A percentile compares a stretch with the other conserved stretches of the same genome.
phyloP scores from a whole-genome alignment of 2,888 invertebrate species.

The Parascotia fuliginaria region DNA sequence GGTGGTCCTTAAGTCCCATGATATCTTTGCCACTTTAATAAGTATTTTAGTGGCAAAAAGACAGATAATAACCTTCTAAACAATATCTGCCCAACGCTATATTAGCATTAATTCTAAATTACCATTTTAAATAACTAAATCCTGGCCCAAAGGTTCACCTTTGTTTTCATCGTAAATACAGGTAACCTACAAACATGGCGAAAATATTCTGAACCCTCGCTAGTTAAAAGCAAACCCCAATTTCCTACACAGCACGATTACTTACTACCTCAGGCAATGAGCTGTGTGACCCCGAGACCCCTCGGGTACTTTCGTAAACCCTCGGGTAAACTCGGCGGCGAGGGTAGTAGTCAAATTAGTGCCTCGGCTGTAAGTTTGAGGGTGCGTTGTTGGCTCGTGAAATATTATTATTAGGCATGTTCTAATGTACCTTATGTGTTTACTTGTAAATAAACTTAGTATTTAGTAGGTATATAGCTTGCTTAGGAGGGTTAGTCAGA shows the following conservation, averaged over 20 bases:
- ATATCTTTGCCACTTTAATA: too few relatives aligned
- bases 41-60: too few relatives aligned
- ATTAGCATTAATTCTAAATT: not conserved
- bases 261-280: conserved; percentile 41
- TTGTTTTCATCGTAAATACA: conserved; percentile 10
- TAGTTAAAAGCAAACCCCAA: conserved; percentile 34
- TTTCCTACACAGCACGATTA: conserved; percentile 23
- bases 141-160: conserved; percentile 5
- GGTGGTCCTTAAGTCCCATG: too few relatives aligned
- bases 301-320: conserved; percentile 24
- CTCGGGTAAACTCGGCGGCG: conserved; percentile 17
- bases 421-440: not conserved
- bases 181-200: conserved; percentile 7
- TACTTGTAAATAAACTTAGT: too few relatives aligned
- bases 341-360: conserved; percentile 46
- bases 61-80: not conserved
- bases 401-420: conserved; percentile 39
- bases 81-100: too few relatives aligned
- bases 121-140: not conserved
- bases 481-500: too few relatives aligned
- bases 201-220: conserved; percentile 21
- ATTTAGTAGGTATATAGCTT: too few relatives aligned
- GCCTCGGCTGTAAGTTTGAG: conserved; percentile 19
- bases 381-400: conserved; percentile 30
- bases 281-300: conserved; percentile 35